Base-by-base conservation (phyloP, 2,888 invertebrate species). In the Gymnosoma rotundatum region DNA sequence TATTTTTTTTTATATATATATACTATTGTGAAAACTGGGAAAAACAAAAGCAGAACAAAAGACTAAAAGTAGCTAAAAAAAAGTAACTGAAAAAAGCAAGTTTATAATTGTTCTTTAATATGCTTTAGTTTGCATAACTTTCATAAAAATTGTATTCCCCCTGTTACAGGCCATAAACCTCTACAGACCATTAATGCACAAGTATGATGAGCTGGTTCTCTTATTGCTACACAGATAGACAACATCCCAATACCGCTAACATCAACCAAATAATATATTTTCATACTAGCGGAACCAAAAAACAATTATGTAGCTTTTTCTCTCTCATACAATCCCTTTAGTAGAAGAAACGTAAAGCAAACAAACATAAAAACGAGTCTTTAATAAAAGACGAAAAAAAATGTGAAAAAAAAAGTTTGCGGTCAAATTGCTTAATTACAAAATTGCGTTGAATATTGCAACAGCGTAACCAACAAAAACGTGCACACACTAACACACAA, bases 401-500 rank as follows among this genome's bases (percentile, higher is more conserved):
- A 38, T 36, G 38, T 38, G 36, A 10, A 69, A 82, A n/a, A n/a
- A 84, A 81, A 84, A 81, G 78, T 84, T 85, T 89, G 89, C 88
- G 89, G 89, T 89, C 89, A 88, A 90, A 90, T 88, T 89, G 90
- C 89, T 90, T 90, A 90, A 90, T 90, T 90, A 90, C 89, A 89
- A 90, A 90, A 90, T 89, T 89, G 88, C 88, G 88, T 87, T 86
- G 82, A 83, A 84, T 83, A 81, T 79, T 83, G 82, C 81, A 80
- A 73, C 75, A 79, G 67, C 70, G 25, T 12, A 66, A 76, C 16
- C 56, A 83, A 14, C 61, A 82, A 16, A 12, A 58, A 48, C 16
- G 25, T 48, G 42, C 12, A 32, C n/a, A 32, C 36, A 45, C 45
- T 21, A 16, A 36, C 50, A 64, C 45, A 20, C 58, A 64, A 32